Evolutionary conservation across 2,888 invertebrate genomes (phyloP).

Genomic region (Suillia variegata): DNA sequence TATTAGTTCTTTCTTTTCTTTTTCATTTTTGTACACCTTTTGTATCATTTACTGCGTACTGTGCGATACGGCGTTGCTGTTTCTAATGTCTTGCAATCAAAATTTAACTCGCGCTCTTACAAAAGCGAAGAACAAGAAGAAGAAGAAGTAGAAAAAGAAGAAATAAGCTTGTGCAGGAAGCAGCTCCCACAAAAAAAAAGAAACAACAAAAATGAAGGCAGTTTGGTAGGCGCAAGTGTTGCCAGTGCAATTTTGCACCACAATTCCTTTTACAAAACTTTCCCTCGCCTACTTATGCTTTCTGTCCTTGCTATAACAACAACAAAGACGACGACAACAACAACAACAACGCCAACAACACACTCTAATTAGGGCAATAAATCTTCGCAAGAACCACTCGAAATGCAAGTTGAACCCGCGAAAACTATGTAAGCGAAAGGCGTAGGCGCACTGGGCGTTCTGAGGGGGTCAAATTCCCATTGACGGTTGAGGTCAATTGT

Average conservation of each 20-base stretch:
- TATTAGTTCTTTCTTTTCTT: no score
- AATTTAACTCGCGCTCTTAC: slow-evolving; percentile 36
- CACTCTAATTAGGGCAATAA: slow-evolving; percentile 57
- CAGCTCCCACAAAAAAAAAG: no score
- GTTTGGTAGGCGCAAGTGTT: no score
- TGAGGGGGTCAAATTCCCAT: no score
- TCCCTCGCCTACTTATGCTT: no score
- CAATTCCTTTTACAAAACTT: no score
- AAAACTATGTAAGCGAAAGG: slow-evolving; percentile 20
- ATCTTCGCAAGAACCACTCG: slow-evolving; percentile 47
- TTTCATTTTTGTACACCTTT: no score
- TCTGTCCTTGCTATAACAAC: background rate
- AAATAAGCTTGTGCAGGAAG: no score
- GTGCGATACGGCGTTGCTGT: background rate
- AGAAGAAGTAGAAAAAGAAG: background rate
- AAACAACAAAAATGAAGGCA: no score
- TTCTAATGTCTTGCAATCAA: slow-evolving; percentile 42
- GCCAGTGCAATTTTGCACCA: slow-evolving; percentile 25
- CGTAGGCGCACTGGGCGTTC: background rate
- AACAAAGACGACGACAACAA: background rate
- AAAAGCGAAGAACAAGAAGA: background rate
- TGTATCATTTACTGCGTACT: no score
- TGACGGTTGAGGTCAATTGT: no score
- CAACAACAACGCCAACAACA: slow-evolving; percentile 44
- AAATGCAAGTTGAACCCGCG: slow-evolving; percentile 33